Base-by-base conservation (phyloP, 2,888 invertebrate genomes). In the Dryadula phaetusa region DNA sequence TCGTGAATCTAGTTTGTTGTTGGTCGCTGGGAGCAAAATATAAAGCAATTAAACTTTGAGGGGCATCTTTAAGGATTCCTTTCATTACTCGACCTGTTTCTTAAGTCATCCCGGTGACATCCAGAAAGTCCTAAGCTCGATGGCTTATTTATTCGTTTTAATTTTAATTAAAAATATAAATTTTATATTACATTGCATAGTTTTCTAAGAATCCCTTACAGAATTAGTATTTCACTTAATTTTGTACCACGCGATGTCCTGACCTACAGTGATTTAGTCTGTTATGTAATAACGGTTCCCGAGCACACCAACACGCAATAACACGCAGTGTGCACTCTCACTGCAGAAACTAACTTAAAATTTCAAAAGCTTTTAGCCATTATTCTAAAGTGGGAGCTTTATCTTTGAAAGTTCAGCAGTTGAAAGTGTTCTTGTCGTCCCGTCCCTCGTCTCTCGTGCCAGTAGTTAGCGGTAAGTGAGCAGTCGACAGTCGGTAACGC, bases 351-450 rank as follows among this genome's bases (percentile, higher is more conserved):
- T 3, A 52, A 16, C 28, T 52, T n/a, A 28, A 40, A 52, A 28
- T 28, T 49, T 28, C 28, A 18, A 56, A 58, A 64, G 64, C 64
- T 64, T 64, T 64, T 64, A 64, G 47, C 56, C 56, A 47, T 40
- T 58, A 46, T 34, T 32, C 12, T 53, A 25, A 44, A 53, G 42
- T 32, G 47, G 34, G 6, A 42, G 52, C 56, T 37, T 16, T 25
- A 32, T 58, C 47, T 40, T 34, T 64, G 28, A 49, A 20, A 58
- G 28, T 47, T 16, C 20, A 40, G 28, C 47, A 25, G 44, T 47
- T 3, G 25, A 18, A 22, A 47, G 47, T 49, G 47, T 42, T 6
- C 42, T 42, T 10, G 25, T 25, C 8, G 25, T 25, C 8, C n/a
- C 40, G 5, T 14, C 12, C n/a, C n/a, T 16, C 37, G 34, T 32